Evolutionary conservation across 1,140 invertebrate genomes (phyloP), one percentile per base, ranked within the genome.

Genomic region (Nomia melanderi): DNA sequence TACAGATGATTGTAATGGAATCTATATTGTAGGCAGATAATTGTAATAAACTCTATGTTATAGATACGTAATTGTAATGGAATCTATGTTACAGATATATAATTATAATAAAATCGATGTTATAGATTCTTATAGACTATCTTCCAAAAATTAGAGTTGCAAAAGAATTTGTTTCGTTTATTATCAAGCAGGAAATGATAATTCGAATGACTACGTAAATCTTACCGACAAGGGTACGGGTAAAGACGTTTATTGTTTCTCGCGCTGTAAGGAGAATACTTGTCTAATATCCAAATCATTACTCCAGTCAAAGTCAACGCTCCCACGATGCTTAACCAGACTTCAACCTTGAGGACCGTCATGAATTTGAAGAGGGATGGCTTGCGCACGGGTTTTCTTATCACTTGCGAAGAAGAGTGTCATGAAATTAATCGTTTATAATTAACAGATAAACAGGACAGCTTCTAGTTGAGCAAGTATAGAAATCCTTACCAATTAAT

Each of bases 341-440:
- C 97, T 91, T 98, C 97, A 0, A 95, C 89, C 36, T 95, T 94
- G 1, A 98, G 91, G 0, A 98, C 97, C 0, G 96, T 97, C 97
- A 98, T 98, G 91, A 98, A 98, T 91, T 98, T 98, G 90, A 98
- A 98, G 0, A 98, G 91, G 0, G 96, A 97, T 2, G 96, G 97
- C 87, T 96, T 95, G 0, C 95, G 93, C 2, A 97, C 94, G 1
- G 96, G 96, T 89, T 97, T 97, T 14, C 97, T 93, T 87, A 98
- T 97, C 1, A 96, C 97, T 97, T 88, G n/a, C 7, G 72, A 72
- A 27, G 78, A 81, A 57, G 20, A 63, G 44, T 31, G 12, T 31
- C 8, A 25, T n/a, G 36, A n/a, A 50, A 50, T n/a, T 17, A 7
- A 50, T 50, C n/a, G 20, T n/a, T 17, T 44, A 17, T 44, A 11